phyloP scores from a whole-genome alignment of 2,888 invertebrate genomes.

The Diabrotica balteata region DNA sequence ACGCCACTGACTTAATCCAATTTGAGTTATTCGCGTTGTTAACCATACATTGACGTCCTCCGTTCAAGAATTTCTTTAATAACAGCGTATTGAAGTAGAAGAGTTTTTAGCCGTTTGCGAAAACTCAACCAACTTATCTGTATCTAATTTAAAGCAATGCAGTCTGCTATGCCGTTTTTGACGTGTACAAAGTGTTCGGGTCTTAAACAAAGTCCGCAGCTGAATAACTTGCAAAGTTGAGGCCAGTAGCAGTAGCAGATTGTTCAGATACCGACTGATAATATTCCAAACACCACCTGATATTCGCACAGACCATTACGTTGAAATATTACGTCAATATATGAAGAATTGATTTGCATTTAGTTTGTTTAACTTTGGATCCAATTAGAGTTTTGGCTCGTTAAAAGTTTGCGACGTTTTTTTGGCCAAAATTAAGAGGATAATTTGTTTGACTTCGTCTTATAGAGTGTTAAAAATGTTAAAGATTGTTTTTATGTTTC shows the following conservation, averaged over 20 bases:
- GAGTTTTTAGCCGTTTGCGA: conserved; percentile 39
- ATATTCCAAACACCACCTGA: conserved; percentile 41
- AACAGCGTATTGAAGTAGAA: conserved; percentile 36
- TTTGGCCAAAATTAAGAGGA: not conserved
- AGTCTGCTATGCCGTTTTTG: conserved; percentile 52
- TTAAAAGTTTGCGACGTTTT: conserved; percentile 8
- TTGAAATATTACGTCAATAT: conserved; percentile 54
- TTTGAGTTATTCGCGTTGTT: conserved; percentile 33
- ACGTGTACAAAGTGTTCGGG: conserved; percentile 55
- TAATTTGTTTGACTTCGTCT: not conserved
- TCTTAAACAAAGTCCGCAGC: conserved; percentile 41
- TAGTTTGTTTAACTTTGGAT: conserved; percentile 47
- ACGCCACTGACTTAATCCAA: conserved; percentile 24
- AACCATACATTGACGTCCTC: conserved; percentile 30
- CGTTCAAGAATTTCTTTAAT: conserved; percentile 39
- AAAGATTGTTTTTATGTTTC: not conserved
- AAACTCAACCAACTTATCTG: conserved; percentile 44
- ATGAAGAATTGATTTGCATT: conserved; percentile 52
- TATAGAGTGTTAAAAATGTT: not conserved
- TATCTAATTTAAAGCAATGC: conserved; percentile 54
- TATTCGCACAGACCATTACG: conserved; percentile 47
- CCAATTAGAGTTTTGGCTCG: conserved; percentile 45
- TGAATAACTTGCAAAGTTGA: conserved; percentile 44
- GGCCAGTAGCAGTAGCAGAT: conserved; percentile 54
- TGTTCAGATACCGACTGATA: conserved; percentile 46